Evolutionary conservation across 2,888 invertebrate species (phyloP).

Genomic region (Drosophila rubida): DNA sequence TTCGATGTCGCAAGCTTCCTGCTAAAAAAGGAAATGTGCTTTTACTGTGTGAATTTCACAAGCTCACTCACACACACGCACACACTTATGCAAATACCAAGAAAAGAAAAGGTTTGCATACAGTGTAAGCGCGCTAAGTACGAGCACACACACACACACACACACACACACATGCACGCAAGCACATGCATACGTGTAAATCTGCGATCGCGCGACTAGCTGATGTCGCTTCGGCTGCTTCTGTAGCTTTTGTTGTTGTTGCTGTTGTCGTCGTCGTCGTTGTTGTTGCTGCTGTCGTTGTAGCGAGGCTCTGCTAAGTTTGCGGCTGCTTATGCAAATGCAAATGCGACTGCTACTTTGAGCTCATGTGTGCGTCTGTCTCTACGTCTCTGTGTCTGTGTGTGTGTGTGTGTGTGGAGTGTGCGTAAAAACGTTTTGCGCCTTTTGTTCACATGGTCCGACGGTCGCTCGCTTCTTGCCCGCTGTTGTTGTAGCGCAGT

Average conservation of each 20-base stretch:
- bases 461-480: constrained; percentile 23
- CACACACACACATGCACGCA: constrained; percentile 1
- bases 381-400: background rate
- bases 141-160: constrained; percentile 14
- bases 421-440: constrained; percentile 77
- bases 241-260: constrained; percentile 2
- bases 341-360: constrained; percentile 55
- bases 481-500: constrained; percentile 24
- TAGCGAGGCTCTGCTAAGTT: constrained; percentile 48
- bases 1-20: constrained; percentile 33
- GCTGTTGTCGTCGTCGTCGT: background rate
- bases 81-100: constrained; percentile 29
- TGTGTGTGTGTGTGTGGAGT: constrained; percentile 47
- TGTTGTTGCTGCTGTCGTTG: constrained; percentile 31
- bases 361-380: constrained; percentile 11
- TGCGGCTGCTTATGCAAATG: constrained; percentile 79
- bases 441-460: constrained; percentile 77
- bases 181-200: constrained; percentile 30
- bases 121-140: constrained; percentile 42
- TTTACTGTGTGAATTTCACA: constrained; percentile 39
- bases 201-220: constrained; percentile 40
- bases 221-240: constrained; percentile 1
- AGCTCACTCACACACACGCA: constrained; percentile 9
- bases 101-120: constrained; percentile 40
- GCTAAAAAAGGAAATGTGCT: constrained; percentile 58